Evolutionary conservation across 1,140 invertebrate species (phyloP).

Genomic region (Heliothis subflexa): DNA sequence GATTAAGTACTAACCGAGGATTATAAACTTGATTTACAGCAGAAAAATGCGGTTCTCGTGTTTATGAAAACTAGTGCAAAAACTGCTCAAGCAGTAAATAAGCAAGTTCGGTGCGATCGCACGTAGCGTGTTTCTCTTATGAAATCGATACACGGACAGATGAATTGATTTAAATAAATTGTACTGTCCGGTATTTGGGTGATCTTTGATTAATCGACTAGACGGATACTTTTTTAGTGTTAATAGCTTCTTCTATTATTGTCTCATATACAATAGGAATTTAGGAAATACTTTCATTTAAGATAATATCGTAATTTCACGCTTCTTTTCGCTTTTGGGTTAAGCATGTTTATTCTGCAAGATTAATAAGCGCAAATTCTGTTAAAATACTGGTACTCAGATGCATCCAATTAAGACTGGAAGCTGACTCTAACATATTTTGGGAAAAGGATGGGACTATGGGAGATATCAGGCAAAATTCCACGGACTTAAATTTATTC

Average conservation of each 20-base stretch:
- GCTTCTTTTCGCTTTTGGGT: no score
- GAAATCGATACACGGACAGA: slow-evolving; percentile 26
- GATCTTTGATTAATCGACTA: slow-evolving; percentile 31
- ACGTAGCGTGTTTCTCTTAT: not conserved
- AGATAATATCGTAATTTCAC: no score
- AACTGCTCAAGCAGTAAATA: slow-evolving; percentile 1
- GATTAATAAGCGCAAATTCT: no score
- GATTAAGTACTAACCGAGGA: no score
- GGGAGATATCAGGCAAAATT: no score
- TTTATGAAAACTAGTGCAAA: slow-evolving; percentile 6
- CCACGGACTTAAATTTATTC: no score
- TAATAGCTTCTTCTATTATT: not conserved
- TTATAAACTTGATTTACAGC: no score
- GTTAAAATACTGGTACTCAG: no score
- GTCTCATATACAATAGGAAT: not conserved
- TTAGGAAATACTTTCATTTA: not conserved
- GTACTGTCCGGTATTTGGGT: slow-evolving; percentile 26
- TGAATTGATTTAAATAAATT: slow-evolving; percentile 28
- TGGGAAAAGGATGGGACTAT: no score
- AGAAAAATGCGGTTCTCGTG: not conserved
- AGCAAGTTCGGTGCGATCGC: slow-evolving; percentile 1
- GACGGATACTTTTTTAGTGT: not conserved
- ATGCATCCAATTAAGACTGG: no score
- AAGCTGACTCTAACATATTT: no score
- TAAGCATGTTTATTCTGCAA: no score